These are phyloP conservation scores for Phengaris alcon DNA, from an alignment of 2,888 invertebrate genomes.

Conservation along the genomic window DNA sequence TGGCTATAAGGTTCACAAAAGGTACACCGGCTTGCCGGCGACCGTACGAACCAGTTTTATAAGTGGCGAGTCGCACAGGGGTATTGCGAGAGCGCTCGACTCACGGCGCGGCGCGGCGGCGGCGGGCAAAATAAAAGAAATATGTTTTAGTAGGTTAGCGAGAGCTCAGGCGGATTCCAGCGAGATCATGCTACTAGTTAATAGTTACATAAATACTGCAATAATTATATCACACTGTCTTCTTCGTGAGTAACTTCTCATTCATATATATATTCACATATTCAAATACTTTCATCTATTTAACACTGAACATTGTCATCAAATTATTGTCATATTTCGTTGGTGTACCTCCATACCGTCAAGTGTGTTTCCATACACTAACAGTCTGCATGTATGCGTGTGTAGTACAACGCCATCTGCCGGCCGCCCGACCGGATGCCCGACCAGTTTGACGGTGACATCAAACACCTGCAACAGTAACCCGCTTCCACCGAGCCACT, in stretches of 20 bases:
- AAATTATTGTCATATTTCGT: background rate
- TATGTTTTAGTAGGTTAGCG: constrained; percentile 79
- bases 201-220: constrained; percentile 66
- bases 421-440: constrained; percentile 66
- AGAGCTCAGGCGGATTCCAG: constrained; percentile 73
- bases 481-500: constrained; percentile 34
- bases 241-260: background rate
- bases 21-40: background rate
- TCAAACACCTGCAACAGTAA: constrained; percentile 66
- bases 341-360: background rate
- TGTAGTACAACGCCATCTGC: constrained; percentile 66
- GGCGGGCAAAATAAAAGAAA: constrained; percentile 73
- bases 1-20: background rate
- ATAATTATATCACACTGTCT: constrained; percentile 46
- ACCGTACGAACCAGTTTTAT: constrained; percentile 65
- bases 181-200: constrained; percentile 72
- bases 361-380: background rate
- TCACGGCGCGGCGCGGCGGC: background rate
- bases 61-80: constrained; percentile 52
- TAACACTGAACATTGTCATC: background rate
- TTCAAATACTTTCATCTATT: background rate
- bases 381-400: constrained; percentile 39
- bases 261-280: background rate
- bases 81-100: constrained; percentile 53
- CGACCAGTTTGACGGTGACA: constrained; percentile 73